These are phyloP conservation scores for Pristis pectinata DNA, from an alignment of 2,797 vertebrate species.

Conservation along the genomic window DNA sequence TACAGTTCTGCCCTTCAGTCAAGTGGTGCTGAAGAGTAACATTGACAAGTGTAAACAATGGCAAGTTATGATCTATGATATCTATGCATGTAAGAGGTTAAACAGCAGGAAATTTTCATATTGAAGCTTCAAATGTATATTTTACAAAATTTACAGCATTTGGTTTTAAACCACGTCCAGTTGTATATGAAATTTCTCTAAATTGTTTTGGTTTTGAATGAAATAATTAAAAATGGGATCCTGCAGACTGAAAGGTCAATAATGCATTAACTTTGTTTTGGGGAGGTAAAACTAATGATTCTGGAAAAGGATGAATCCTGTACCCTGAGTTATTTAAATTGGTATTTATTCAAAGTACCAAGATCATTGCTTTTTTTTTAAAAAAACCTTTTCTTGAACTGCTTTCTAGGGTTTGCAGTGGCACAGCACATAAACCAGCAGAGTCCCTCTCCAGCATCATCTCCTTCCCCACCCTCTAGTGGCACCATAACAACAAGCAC, in stretches of 20 bases:
- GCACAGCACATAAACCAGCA: slow-evolving; percentile 84
- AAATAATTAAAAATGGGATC: not conserved
- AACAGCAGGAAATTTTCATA: not conserved
- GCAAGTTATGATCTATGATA: not conserved
- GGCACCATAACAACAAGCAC: slow-evolving; percentile 68
- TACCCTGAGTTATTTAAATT: slow-evolving; percentile 15
- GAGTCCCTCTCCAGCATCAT: slow-evolving; percentile 69
- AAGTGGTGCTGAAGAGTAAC: not conserved
- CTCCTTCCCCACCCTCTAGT: slow-evolving; percentile 72
- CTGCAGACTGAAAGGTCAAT: not conserved
- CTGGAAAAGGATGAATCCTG: not conserved
- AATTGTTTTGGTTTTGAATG: not conserved
- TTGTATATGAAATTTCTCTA: not conserved
- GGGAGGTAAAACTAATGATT: not conserved
- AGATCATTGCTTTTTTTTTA: not conserved
- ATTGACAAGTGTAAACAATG: not conserved
- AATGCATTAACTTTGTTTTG: not conserved
- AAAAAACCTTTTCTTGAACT: slow-evolving; percentile 31
- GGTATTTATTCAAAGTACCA: not conserved
- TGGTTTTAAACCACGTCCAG: not conserved
- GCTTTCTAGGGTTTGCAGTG: slow-evolving; percentile 81
- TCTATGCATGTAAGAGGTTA: not conserved
- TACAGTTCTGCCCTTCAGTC: not conserved
- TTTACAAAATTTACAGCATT: not conserved
- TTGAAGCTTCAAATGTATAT: not conserved